phyloP scores from a whole-genome alignment of 1,140 invertebrate species.

The Drosophila lini region DNA sequence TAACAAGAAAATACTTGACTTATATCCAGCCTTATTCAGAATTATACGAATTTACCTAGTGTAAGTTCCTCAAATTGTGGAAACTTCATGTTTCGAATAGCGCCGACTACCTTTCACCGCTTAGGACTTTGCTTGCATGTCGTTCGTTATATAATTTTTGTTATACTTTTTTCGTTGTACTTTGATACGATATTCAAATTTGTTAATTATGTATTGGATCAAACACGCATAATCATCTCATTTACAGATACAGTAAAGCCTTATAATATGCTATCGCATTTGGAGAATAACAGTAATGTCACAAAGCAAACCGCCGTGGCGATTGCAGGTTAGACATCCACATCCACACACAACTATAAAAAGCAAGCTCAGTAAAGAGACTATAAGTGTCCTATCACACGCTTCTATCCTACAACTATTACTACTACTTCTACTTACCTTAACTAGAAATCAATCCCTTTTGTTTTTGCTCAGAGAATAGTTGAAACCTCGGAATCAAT shows the following conservation, averaged over 20 bases:
- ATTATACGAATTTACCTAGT: not conserved
- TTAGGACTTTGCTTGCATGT: constrained; percentile 36
- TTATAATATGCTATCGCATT: constrained; percentile 84
- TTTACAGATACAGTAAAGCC: constrained; percentile 84
- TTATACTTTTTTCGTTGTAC: not conserved
- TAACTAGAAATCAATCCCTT: constrained; percentile 37
- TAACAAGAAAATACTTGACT: too few species aligned
- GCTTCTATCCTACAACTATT: constrained; percentile 37
- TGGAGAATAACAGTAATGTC: constrained; percentile 84
- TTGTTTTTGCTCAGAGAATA: constrained; percentile 29
- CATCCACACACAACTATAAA: constrained; percentile 39
- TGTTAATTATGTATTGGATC: constrained; percentile 39
- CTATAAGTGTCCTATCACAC: constrained; percentile 43
- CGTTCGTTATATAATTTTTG: constrained; percentile 11
- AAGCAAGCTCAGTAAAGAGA: constrained; percentile 48
- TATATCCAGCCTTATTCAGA: not conserved
- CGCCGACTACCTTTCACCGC: constrained; percentile 5
- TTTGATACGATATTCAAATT: constrained; percentile 22
- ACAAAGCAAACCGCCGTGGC: constrained; percentile 83
- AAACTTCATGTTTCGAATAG: constrained; percentile 1
- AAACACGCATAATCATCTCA: constrained; percentile 72
- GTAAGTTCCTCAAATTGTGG: not conserved
- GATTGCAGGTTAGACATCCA: constrained; percentile 82
- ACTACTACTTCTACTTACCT: constrained; percentile 19
- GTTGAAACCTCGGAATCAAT: constrained; percentile 12